Percentiles rank a stretch among this genome's conserved stretches.
These are phyloP conservation scores for Lepus townsendii DNA, from an alignment of 2,797 vertebrate species.

Conservation along the genomic window DNA sequence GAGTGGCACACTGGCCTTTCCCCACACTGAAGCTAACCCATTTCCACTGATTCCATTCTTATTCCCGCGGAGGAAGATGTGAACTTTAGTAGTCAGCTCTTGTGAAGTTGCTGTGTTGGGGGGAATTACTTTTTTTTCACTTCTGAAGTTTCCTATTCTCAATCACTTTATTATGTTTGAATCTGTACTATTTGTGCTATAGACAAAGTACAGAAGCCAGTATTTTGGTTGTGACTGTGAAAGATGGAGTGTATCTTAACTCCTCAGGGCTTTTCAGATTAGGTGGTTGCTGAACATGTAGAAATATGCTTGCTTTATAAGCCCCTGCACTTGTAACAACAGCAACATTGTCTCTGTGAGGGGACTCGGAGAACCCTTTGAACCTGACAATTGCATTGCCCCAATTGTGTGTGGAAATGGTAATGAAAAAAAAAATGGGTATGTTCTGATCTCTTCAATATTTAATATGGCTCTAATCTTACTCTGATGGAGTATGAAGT, in stretches of 20 bases:
- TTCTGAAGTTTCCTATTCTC: conserved; percentile 17
- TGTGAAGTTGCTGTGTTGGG: not conserved
- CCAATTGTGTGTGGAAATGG: not conserved
- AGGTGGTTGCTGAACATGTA: not conserved
- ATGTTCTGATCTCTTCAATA: not conserved
- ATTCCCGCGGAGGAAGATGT: not conserved
- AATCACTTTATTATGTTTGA: not conserved
- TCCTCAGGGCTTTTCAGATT: conserved; percentile 4
- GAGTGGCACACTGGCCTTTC: not conserved
- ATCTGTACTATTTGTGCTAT: conserved; percentile 16
- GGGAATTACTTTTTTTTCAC: not conserved
- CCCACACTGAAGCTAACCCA: not conserved
- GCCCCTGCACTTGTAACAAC: not conserved
- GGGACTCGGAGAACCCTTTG: not conserved
- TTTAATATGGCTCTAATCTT: not conserved
- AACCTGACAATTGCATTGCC: not conserved
- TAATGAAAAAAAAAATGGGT: not conserved
- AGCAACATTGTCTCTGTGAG: not conserved
- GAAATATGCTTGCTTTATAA: conserved; percentile 36
- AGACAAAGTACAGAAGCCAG: not conserved
- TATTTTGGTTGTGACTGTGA: conserved; percentile 52
- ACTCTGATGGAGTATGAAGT: not conserved
- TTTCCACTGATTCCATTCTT: not conserved
- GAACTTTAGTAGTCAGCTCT: not conserved
- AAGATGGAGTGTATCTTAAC: conserved; percentile 35